phyloP scores from a whole-genome alignment of 2,113 vertebrate species.

The Corythornis cristatus region DNA sequence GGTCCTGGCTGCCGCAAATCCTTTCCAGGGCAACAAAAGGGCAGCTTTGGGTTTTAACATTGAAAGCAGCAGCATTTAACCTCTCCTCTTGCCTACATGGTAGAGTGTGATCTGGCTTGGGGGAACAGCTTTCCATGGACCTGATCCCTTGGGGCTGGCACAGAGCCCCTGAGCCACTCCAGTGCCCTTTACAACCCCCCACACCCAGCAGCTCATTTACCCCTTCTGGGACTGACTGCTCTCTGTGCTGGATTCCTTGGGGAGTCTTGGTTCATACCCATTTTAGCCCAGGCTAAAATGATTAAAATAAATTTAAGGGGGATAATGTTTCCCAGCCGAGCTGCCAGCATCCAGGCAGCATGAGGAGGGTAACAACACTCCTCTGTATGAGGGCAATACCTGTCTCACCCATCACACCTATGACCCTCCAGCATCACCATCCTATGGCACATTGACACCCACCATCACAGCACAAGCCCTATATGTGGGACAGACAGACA shows the following conservation, averaged over 20 bases:
- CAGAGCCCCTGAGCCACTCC: background rate
- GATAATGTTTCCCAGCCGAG: background rate
- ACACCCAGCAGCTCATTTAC: rapidly evolving
- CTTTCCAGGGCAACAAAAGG: background rate
- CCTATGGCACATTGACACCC: background rate
- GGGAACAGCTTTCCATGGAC: background rate
- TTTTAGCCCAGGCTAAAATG: background rate
- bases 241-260: background rate
- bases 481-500: rapidly evolving
- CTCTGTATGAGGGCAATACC: background rate
- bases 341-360: background rate
- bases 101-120: rapidly evolving
- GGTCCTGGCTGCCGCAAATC: background rate
- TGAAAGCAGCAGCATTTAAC: background rate
- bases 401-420: rapidly evolving
- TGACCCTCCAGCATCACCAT: background rate
- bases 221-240: rapidly evolving
- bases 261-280: background rate
- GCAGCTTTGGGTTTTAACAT: rapidly evolving
- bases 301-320: background rate
- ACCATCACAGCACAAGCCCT: background rate
- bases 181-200: rapidly evolving
- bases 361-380: background rate
- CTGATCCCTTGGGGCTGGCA: background rate
- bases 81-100: background rate